Conservation (phyloP, 2,113 vertebrate species). For the Cyanistes caeruleus region DNA sequence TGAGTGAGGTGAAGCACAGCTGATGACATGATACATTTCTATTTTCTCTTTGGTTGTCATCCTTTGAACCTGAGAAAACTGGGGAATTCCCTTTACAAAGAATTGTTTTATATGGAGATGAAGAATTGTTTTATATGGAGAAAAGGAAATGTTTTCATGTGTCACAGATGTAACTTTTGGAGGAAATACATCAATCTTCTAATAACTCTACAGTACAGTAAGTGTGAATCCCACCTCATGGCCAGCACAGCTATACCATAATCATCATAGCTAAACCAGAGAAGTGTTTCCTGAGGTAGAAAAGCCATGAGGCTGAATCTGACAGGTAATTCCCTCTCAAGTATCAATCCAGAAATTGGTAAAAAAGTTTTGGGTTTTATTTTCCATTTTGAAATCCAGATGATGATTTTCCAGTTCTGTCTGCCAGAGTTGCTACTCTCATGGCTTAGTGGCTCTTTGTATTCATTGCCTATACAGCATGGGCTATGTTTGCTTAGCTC, state of each 20-base stretch:
- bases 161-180: not conserved
- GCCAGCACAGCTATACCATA: not conserved
- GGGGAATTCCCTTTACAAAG: not conserved
- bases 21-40: not conserved
- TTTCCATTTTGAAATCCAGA: not conserved
- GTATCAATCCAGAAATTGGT: not conserved
- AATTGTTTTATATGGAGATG: not conserved
- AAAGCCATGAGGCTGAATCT: not conserved
- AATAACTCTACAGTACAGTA: not conserved
- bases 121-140: not conserved
- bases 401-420: not conserved
- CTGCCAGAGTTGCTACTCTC: not conserved
- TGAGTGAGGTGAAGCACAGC: not conserved
- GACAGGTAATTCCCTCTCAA: not conserved
- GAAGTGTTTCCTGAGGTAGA: not conserved
- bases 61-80: not conserved
- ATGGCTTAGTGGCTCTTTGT: constrained; percentile 25
- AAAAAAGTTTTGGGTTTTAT: not conserved
- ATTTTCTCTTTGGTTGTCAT: not conserved
- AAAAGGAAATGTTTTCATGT: not conserved
- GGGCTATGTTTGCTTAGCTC: constrained; percentile 61
- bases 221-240: not conserved
- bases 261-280: not conserved
- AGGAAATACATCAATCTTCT: not conserved
- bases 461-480: constrained; percentile 14